phyloP scores from a whole-genome alignment of 2,113 vertebrate species.

The crab-eating macaque (Macaca fascicularis) region DNA sequence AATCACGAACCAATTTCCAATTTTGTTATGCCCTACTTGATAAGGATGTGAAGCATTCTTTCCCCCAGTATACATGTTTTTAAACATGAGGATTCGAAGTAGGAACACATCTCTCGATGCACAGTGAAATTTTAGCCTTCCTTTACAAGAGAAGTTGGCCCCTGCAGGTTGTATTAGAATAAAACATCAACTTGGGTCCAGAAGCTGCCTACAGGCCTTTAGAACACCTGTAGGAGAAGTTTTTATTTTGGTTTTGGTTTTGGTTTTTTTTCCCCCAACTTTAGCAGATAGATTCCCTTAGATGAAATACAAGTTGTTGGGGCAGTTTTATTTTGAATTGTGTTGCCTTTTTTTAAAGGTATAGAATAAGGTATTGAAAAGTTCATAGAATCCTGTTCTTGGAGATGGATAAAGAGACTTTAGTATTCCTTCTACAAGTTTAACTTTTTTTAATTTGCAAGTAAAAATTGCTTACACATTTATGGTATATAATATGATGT shows the following conservation, averaged over 20 bases:
- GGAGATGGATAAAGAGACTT: not conserved
- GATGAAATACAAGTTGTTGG: not conserved
- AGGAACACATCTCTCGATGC: constrained; percentile 53
- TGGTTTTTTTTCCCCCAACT: not conserved
- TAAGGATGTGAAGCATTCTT: constrained; percentile 71
- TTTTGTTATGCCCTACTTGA: constrained; percentile 79
- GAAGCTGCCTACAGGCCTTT: not conserved
- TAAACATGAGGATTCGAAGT: constrained; percentile 68
- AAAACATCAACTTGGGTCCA: constrained; percentile 44
- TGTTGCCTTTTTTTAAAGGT: constrained; percentile 33
- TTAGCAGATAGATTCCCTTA: constrained; percentile 55
- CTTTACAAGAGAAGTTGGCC: constrained; percentile 56
- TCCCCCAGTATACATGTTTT: constrained; percentile 64
- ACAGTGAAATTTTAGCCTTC: constrained; percentile 61
- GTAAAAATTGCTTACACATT: not conserved
- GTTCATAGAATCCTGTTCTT: not conserved
- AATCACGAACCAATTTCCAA: constrained; percentile 80
- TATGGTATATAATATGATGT: not conserved
- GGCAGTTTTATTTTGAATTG: constrained; percentile 20
- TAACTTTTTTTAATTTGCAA: constrained; percentile 21
- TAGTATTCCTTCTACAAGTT: not conserved
- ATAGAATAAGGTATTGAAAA: constrained; percentile 33
- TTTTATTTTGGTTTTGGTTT: not conserved
- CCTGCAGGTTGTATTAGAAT: constrained; percentile 25
- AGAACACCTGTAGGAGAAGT: constrained; percentile 34